Percentiles rank a stretch among this genome's conserved stretches.
Evolutionary conservation across 1,140 invertebrate species (phyloP).

Genomic region (Trachymyrmex cornetzi): DNA sequence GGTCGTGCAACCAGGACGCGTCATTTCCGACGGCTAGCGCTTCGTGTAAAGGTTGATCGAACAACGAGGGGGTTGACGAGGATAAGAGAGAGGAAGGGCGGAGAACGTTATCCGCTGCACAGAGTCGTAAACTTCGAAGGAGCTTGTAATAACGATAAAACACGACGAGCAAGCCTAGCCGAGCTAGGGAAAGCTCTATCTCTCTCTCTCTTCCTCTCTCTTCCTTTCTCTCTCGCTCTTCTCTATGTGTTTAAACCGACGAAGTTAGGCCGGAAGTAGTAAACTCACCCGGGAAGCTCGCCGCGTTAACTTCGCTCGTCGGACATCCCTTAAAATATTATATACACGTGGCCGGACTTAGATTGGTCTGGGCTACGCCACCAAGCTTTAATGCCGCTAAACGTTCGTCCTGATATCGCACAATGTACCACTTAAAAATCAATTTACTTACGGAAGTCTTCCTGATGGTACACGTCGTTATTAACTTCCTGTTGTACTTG

Average conservation of each 20-base stretch:
- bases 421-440: conserved; percentile 46
- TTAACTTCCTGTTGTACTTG: conserved; percentile 25
- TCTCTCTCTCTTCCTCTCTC: background rate
- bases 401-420: conserved; percentile 27
- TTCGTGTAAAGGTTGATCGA: conserved; percentile 52
- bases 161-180: conserved; percentile 46
- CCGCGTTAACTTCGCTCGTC: conserved; percentile 53
- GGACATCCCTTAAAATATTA: conserved; percentile 62
- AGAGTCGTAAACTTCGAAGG: conserved; percentile 64
- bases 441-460: conserved; percentile 44
- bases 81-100: background rate
- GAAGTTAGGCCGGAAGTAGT: conserved; percentile 66
- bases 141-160: conserved; percentile 71
- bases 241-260: conserved; percentile 42
- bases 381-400: conserved; percentile 24
- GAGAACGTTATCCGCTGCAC: conserved; percentile 51
- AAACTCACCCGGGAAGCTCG: conserved; percentile 52
- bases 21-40: conserved; percentile 52
- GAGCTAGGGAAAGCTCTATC: conserved; percentile 28
- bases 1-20: conserved; percentile 42
- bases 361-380: conserved; percentile 39
- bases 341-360: conserved; percentile 59
- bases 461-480: conserved; percentile 33
- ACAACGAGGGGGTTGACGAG: conserved; percentile 46
- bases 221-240: background rate